These are phyloP conservation scores for Alauda arvensis DNA, from an alignment of 2,797 vertebrate species.

Conservation along the genomic window DNA sequence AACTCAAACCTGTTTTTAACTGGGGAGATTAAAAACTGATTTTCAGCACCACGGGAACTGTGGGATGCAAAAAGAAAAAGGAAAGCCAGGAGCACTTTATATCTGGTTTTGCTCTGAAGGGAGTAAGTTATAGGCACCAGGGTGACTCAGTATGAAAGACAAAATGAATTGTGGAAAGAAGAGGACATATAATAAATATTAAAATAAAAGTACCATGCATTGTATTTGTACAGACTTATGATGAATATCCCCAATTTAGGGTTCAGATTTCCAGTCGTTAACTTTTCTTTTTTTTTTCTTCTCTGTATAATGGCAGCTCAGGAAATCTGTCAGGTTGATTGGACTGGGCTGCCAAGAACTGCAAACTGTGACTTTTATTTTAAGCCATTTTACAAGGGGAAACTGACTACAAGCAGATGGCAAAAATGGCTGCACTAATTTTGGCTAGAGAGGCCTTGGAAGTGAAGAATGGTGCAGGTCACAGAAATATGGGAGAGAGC, in stretches of 20 bases:
- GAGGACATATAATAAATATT: not conserved
- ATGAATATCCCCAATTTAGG: not conserved
- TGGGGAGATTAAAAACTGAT: slow-evolving; percentile 7
- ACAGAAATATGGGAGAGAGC: not conserved
- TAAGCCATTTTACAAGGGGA: not conserved
- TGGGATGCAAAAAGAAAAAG: not conserved
- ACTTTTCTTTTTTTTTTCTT: not conserved
- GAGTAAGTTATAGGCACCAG: not conserved
- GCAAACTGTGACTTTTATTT: not conserved
- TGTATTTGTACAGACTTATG: not conserved
- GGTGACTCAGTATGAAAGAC: not conserved
- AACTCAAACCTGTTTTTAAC: slow-evolving; percentile 20
- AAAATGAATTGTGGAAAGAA: not conserved
- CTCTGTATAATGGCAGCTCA: not conserved
- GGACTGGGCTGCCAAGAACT: not conserved
- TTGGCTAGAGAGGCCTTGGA: not conserved
- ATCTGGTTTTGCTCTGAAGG: not conserved
- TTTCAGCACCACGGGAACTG: not conserved
- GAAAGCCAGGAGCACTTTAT: not conserved
- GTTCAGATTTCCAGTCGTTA: not conserved
- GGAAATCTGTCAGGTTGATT: not conserved
- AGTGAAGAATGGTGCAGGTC: not conserved
- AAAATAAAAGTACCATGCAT: not conserved
- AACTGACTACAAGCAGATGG: not conserved
- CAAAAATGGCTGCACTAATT: not conserved